Evolutionary conservation across 2,797 vertebrate genomes (phyloP).

Genomic region (Nyctalus aviator): DNA sequence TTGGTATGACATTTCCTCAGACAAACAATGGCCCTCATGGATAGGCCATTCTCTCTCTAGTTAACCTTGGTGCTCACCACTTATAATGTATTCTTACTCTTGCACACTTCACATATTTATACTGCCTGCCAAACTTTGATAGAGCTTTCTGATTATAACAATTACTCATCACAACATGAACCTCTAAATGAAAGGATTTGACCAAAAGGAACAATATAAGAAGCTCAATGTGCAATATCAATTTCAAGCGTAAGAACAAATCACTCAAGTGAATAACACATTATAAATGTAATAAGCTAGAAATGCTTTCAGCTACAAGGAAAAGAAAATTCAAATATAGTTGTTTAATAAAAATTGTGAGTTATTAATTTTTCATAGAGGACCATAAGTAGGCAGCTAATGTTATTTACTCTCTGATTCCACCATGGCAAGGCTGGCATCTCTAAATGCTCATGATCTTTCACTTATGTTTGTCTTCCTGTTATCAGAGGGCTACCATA

Average conservation of each 20-base stretch:
- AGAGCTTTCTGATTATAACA: background rate
- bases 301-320: background rate
- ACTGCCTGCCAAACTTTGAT: background rate
- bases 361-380: background rate
- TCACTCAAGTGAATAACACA: background rate
- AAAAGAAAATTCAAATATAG: background rate
- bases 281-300: background rate
- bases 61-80: background rate
- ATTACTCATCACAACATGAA: background rate
- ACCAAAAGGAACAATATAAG: background rate
- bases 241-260: slow-evolving; percentile 19
- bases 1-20: background rate
- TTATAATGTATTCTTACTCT: slow-evolving; percentile 6
- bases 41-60: background rate
- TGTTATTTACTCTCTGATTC: background rate
- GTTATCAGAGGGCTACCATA: background rate
- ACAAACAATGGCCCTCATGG: background rate
- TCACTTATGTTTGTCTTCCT: background rate
- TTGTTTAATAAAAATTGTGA: background rate
- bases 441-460: background rate
- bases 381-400: too few species aligned
- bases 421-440: background rate
- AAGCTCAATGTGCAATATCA: background rate
- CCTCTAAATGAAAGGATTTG: background rate
- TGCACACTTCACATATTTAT: background rate